Evolutionary conservation across 2,888 invertebrate species (phyloP).

Genomic region (Latheticus oryzae): DNA sequence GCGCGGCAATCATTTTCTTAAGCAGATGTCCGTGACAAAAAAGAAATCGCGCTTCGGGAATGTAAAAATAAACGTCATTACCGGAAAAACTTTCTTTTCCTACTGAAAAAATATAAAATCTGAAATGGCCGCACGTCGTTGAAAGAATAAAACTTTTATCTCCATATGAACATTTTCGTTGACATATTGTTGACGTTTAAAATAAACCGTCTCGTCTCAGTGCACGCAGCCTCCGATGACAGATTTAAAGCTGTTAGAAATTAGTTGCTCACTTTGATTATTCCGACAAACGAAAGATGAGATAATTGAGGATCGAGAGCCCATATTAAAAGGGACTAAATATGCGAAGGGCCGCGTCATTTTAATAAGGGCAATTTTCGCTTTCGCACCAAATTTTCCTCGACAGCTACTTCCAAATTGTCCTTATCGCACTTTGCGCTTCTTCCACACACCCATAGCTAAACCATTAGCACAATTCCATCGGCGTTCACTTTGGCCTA

Average conservation of each 20-base stretch:
- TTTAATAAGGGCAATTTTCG: conserved; percentile 30
- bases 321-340: conserved; percentile 29
- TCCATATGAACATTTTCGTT: conserved; percentile 14
- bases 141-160: conserved; percentile 21
- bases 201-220: conserved; percentile 27
- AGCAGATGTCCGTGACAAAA: conserved; percentile 30
- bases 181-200: conserved; percentile 31
- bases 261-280: conserved; percentile 37
- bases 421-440: conserved; percentile 33
- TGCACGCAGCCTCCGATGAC: conserved; percentile 25
- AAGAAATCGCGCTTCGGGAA: conserved; percentile 7
- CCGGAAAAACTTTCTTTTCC: conserved; percentile 15
- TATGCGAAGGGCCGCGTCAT: conserved; percentile 17
- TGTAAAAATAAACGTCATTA: conserved; percentile 25
- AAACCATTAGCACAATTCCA: conserved; percentile 30
- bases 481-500: conserved; percentile 23
- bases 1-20: conserved; percentile 19
- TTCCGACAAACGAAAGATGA: conserved; percentile 37
- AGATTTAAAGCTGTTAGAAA: conserved; percentile 38
- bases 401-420: conserved; percentile 24
- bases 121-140: conserved; percentile 9
- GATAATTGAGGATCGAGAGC: conserved; percentile 39
- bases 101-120: conserved; percentile 19
- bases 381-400: conserved; percentile 25
- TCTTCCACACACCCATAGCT: conserved; percentile 26